Conservation (phyloP, 2,797 vertebrate genomes). For the Falco columbarius region DNA sequence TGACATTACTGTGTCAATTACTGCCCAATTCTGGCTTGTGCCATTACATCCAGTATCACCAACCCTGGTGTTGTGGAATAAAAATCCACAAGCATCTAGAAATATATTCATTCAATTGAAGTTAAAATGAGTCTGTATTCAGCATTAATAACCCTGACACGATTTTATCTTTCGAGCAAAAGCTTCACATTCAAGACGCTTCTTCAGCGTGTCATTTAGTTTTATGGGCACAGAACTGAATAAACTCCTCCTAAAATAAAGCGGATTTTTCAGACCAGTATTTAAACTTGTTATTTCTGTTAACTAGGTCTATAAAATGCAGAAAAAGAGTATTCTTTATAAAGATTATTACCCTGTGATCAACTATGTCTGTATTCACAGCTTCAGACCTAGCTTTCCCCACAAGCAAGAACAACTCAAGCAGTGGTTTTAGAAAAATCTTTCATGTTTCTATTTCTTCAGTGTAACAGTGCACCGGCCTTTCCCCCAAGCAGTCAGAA, state of each 20-base stretch:
- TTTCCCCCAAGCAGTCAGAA: not conserved
- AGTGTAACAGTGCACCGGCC: rapidly evolving
- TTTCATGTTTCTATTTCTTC: not conserved
- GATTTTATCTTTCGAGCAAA: constrained; percentile 7
- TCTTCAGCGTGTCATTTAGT: constrained; percentile 3
- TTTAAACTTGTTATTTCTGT: constrained; percentile 46
- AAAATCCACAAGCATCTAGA: not conserved
- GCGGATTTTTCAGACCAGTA: not conserved
- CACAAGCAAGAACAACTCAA: not conserved
- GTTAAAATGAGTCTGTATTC: not conserved
- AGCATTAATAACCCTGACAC: not conserved
- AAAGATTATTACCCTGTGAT: constrained; percentile 1
- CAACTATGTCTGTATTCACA: not conserved
- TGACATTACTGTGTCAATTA: not conserved
- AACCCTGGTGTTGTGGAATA: not conserved
- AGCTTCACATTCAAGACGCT: not conserved
- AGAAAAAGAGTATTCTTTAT: not conserved
- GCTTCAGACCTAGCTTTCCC: not conserved
- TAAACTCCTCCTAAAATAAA: not conserved
- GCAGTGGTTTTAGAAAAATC: not conserved
- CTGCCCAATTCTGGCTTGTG: not conserved
- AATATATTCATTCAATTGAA: not conserved
- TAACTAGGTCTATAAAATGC: constrained; percentile 22
- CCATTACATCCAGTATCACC: not conserved
- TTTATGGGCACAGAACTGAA: not conserved